Evolutionary conservation across 2,113 vertebrate species (phyloP), one percentile per base, ranked within the genome.

Genomic region (Butorides virescens): DNA sequence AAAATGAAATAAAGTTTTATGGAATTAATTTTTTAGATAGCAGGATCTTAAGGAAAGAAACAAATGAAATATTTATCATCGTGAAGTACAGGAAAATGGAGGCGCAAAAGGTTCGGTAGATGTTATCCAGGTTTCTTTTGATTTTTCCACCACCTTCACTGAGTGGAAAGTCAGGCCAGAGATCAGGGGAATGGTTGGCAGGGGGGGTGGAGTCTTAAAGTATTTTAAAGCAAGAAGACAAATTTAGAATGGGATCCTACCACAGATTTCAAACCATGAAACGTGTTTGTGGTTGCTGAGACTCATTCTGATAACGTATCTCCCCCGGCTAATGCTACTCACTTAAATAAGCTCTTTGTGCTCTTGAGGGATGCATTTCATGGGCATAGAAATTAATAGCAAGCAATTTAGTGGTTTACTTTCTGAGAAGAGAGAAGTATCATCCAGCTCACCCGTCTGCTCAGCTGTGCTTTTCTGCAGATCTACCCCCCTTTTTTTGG

Each of bases 181-280:
- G 11, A 32, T 34, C 25, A 53, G 42, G 17, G 37, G 26, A 67
- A 7, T 56, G 42, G 6, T 5, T 84, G 16, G 10, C 21, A 9
- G 3, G 4, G 3, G 9, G 9, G 1, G 5, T 9, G 1, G 10
- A n/a, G 47, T 47, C 34, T 47, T 73, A 36, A 49, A 15, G 44
- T 23, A 16, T 90, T 92, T 81, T 70, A 77, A 92, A 88, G 39
- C 22, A 81, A 52, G 32, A 63, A 32, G 27, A 47, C 8, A 66
- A 44, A 47, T 67, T 62, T 47, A 37, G 20, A 53, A 27, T 80
- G 25, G 56, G 34, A 36, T 65, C 6, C n/a, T 75, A 36, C 27
- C 3, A 42, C 10, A 27, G 26, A 67, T 76, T 83, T 80, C 26
- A 53, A 84, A 42, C 63, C 18, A 29, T 66, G 36, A 79, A 66